A percentile compares a stretch with the other conserved stretches of the same genome.
Conservation (phyloP, 1,140 invertebrate genomes). For the Bombus pascuorum region DNA sequence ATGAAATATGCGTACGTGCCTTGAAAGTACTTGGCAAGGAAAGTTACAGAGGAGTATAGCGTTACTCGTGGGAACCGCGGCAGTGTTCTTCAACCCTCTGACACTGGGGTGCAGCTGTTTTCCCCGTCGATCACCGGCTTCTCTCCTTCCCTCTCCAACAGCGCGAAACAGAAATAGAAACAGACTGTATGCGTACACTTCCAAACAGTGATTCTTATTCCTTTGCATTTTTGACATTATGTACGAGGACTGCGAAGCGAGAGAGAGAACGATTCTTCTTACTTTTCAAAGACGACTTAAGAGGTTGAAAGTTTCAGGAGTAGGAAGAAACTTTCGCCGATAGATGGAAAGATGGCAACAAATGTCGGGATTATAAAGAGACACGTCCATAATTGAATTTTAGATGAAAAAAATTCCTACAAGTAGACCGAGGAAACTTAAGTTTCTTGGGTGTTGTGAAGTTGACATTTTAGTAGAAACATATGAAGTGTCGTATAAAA, state of each 20-base stretch:
- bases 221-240: not conserved
- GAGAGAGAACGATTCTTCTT: not conserved
- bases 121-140: slow-evolving; percentile 4
- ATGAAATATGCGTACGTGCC: slow-evolving; percentile 15
- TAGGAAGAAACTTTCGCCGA: not conserved
- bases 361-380: not conserved
- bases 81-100: not conserved
- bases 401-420: not conserved
- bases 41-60: not conserved
- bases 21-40: not conserved
- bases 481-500: no score
- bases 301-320: not conserved
- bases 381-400: not conserved
- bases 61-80: slow-evolving; percentile 26
- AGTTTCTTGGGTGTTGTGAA: not conserved
- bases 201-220: not conserved
- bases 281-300: not conserved
- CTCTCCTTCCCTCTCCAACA: not conserved
- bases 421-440: not conserved
- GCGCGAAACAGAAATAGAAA: no score
- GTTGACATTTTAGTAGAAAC: not conserved
- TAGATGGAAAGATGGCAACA: not conserved
- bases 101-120: slow-evolving; percentile 14
- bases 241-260: not conserved
- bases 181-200: no score